Conservation (phyloP, 2,797 vertebrate genomes). For the Leuciscus waleckii region DNA sequence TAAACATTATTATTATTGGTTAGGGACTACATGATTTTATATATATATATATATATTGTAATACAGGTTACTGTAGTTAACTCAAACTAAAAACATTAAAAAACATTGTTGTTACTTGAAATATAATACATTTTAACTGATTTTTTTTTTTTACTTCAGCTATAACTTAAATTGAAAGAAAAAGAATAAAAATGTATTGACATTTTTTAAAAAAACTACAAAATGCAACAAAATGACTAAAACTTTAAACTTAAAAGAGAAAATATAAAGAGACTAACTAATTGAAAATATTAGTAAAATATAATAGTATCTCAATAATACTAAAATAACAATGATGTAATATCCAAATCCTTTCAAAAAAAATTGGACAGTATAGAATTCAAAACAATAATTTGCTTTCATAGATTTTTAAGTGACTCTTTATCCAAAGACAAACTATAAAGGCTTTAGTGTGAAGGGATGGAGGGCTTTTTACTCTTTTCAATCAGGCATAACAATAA, state of each 20-base stretch:
- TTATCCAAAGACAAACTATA: background rate
- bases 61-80: background rate
- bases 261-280: background rate
- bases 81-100: background rate
- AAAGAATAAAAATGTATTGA: background rate
- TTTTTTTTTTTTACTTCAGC: background rate
- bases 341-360: background rate
- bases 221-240: background rate
- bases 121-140: background rate
- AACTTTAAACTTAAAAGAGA: background rate
- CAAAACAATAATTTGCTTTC: background rate
- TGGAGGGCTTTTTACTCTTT: background rate
- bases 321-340: background rate
- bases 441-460: background rate
- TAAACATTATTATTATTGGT: too few relatives aligned
- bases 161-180: background rate
- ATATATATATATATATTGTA: background rate
- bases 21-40: too few relatives aligned
- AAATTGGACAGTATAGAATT: background rate
- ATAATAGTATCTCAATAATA: background rate
- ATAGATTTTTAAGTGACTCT: background rate
- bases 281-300: background rate
- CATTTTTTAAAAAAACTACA: background rate
- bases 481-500: conserved; percentile 22
- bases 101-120: background rate